Evolutionary conservation across 2,113 vertebrate genomes (phyloP), one percentile per base, ranked within the genome.

Genomic region (Thamnaconus septentrionalis): DNA sequence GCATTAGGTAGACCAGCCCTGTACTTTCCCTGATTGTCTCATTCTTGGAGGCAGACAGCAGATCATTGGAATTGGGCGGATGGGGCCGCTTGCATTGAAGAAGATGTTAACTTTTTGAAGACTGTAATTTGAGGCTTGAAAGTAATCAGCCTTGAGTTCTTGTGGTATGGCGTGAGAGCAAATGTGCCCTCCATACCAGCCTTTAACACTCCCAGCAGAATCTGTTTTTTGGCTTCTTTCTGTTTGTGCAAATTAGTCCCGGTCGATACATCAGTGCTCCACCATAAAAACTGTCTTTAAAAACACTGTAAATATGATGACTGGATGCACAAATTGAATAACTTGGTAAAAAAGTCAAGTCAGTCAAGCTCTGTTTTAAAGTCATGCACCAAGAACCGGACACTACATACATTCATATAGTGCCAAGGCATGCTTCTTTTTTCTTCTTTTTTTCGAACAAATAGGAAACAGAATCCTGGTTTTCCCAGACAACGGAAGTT

Each of bases 51-150:
- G 81, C 52, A 64, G 62, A 66, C 31, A n/a, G 54, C 64, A 64
- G 60, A 72, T 68, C 50, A 74, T 63, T 31, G 65, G 73, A 56
- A 69, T 61, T 11, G 51, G 71, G 64, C 47, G 66, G 53, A 77
- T 46, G 54, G 73, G 70, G 71, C 66, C 2, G 10, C 83, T 76
- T 75, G 65, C 78, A 84, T 45, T 75, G 75, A 84, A 72, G 80
- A 85, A 73, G 87, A 88, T 84, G 85, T 85, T 82, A 81, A 76
- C 62, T 78, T 87, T 85, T 7, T 48, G 66, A 84, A 69, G 72
- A 81, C 84, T 85, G 88, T 84, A 87, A 90, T 91, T 91, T 88
- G 72, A 83, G 84, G 84, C 76, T 84, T 72, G 82, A 83, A 77
- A 67, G 78, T 86, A 88, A 90, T 90, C 85, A 90, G 82, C 11